A percentile compares a stretch with the other conserved stretches of the same genome.
These are phyloP conservation scores for Protaetia brevitarsis DNA, from an alignment of 1,140 invertebrate genomes.

Conservation along the genomic window DNA sequence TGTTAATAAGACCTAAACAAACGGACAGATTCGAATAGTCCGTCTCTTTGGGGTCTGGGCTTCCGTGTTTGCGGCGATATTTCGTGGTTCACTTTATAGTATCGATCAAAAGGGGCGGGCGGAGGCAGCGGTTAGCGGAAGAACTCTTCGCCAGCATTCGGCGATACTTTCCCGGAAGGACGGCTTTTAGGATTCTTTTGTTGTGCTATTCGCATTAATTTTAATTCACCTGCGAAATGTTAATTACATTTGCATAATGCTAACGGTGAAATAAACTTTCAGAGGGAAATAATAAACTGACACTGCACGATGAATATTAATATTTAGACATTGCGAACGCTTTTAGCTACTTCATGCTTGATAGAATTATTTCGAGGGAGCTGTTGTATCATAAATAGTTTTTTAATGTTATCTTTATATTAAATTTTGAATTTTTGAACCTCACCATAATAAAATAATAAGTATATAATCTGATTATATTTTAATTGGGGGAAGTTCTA, in stretches of 20 bases:
- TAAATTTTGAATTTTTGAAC: no score
- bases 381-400: neutral
- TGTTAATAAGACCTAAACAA: conserved; percentile 18
- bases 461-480: no score
- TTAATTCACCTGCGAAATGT: conserved; percentile 16
- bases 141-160: neutral
- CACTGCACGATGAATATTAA: neutral
- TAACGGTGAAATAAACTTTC: neutral
- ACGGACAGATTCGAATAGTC: neutral
- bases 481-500: no score
- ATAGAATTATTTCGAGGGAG: neutral
- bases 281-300: conserved; percentile 1
- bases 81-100: neutral
- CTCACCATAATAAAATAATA: no score
- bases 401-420: neutral
- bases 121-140: neutral
- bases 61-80: conserved; percentile 1
- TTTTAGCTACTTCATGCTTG: neutral
- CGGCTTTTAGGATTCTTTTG: neutral
- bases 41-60: neutral
- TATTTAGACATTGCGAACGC: neutral
- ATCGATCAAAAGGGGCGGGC: neutral
- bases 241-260: conserved; percentile 17
- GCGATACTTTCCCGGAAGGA: neutral
- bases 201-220: conserved; percentile 10